Percentiles rank a stretch among this genome's conserved stretches.
Evolutionary conservation across 2,888 invertebrate genomes (phyloP).

Genomic region (Ecdyonurus torrentis): DNA sequence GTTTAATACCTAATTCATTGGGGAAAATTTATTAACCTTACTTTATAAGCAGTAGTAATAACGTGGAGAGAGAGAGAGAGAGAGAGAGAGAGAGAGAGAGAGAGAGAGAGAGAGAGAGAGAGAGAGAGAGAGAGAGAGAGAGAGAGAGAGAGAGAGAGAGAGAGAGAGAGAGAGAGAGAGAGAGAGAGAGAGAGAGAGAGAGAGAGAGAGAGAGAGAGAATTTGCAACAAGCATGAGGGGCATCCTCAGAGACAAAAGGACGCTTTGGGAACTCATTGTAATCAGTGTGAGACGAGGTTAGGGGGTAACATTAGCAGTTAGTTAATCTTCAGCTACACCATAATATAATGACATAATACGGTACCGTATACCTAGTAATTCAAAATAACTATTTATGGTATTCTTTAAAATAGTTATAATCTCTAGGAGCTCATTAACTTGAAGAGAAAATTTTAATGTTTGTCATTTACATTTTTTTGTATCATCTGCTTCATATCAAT

Average conservation of each 20-base stretch:
- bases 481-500: too few species aligned
- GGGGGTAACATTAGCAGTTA: background rate
- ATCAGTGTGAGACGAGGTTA: background rate
- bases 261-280: background rate
- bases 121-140: background rate
- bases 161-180: background rate
- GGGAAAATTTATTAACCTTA: background rate
- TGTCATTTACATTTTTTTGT: too few species aligned
- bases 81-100: background rate
- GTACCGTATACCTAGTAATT: too few species aligned
- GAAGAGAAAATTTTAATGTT: too few species aligned
- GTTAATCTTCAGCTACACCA: background rate
- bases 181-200: background rate
- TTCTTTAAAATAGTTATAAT: too few species aligned
- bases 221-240: background rate
- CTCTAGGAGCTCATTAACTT: too few species aligned
- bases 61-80: background rate
- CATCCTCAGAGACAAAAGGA: background rate
- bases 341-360: too few species aligned
- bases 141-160: background rate
- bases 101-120: background rate
- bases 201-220: background rate
- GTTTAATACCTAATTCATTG: conserved; percentile 2
- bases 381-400: too few species aligned
- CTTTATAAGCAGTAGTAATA: background rate